Evolutionary conservation across 2,888 invertebrate genomes (phyloP), one percentile per base, ranked within the genome.

Genomic region (Drosophila longiperda): DNA sequence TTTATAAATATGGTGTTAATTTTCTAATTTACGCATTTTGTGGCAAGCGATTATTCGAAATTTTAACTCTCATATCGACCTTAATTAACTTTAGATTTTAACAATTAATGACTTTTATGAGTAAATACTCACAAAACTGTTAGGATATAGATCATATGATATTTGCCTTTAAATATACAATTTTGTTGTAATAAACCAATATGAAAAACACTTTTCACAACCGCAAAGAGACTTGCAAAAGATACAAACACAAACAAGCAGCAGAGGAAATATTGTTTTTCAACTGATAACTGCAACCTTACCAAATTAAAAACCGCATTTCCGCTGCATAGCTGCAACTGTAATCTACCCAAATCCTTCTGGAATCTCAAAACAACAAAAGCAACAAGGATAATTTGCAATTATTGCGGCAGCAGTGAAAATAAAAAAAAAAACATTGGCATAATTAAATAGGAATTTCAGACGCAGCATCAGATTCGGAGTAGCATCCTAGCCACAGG

Each of bases 401-500:
- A 78, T 75, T 70, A 59, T 65, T 50, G 67, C 42, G 66, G 40
- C 48, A 54, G 52, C 8, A 65, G 50, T 40, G 34, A 65, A 74
- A 78, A 82, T 53, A 38, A 38, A 69, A 69, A 78, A 66, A 62
- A 62, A 50, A 32, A 59, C 54, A 32, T 12, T 32, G 8, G 38
- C 57, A 70, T 73, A 77, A 80, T 83, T 83, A 67, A 68, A 73
- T 54, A 29, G 54, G 48, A 66, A 70, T 68, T 72, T 23, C 55
- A 48, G 49, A 26, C 40, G 45, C 59, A 76, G 68, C 60, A 54
- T 67, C 65, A 49, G 65, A 45, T 58, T 67, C 42, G 33, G 33
- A 12, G 29, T 48, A 81, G 84, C 84, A 81, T 84, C 84, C 66
- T 70, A 50, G 62, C 40, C 45, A 11, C 62, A 54, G 69, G 34